These are phyloP conservation scores for Drosophila borborema DNA, from an alignment of 2,888 invertebrate species.

Conservation along the genomic window DNA sequence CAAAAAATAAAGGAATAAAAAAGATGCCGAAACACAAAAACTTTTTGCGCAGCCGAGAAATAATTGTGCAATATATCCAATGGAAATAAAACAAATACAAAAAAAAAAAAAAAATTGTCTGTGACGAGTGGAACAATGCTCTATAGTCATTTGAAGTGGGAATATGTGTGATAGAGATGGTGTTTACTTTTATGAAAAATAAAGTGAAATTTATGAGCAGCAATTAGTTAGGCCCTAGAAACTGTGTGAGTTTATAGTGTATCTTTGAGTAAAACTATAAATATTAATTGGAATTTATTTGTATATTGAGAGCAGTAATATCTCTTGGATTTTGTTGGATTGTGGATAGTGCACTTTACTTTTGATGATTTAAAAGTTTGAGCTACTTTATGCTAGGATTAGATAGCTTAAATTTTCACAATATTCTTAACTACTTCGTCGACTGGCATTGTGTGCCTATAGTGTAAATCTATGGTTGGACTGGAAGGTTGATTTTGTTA, in stretches of 20 bases:
- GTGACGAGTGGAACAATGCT: constrained; percentile 4
- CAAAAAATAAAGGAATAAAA: constrained; percentile 1
- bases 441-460: too few relatives aligned
- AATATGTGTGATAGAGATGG: not conserved
- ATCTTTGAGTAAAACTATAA: not conserved
- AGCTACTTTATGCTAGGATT: too few relatives aligned
- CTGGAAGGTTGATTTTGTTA: too few relatives aligned
- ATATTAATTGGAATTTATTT: not conserved
- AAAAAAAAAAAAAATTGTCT: not conserved
- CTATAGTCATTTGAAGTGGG: not conserved
- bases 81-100: constrained; percentile 34
- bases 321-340: not conserved
- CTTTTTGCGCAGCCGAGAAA: constrained; percentile 47
- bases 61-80: constrained; percentile 53
- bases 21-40: constrained; percentile 33
- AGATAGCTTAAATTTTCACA: too few relatives aligned
- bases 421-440: too few relatives aligned
- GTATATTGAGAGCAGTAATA: not conserved
- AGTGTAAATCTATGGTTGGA: too few relatives aligned
- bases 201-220: not conserved
- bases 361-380: too few relatives aligned
- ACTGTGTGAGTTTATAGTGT: too few relatives aligned
- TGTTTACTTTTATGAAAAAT: not conserved
- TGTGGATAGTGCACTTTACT: too few relatives aligned
- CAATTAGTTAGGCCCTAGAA: not conserved